Conservation (phyloP, 2,113 vertebrate species). For the Laticauda laticaudata region DNA sequence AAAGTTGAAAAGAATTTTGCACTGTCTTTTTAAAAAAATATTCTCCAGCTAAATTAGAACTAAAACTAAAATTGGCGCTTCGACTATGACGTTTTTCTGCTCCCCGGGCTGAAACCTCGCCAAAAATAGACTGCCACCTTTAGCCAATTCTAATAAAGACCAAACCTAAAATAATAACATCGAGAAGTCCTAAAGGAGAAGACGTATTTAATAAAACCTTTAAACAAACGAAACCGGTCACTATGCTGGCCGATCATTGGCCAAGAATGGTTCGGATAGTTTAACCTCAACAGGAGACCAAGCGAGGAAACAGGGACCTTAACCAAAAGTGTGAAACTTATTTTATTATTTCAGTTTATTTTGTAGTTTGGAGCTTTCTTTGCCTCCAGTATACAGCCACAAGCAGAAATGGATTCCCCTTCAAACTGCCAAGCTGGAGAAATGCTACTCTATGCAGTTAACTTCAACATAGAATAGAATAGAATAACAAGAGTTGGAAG, state of each 20-base stretch:
- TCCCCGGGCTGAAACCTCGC: not conserved
- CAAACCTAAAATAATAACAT: not conserved
- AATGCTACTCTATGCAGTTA: not conserved
- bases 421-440: not conserved
- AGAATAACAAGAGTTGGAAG: too few species aligned
- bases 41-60: not conserved
- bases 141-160: not conserved
- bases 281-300: constrained; percentile 4
- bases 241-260: too few species aligned
- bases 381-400: rapidly evolving
- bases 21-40: not conserved
- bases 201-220: too few species aligned
- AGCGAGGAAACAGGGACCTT: not conserved
- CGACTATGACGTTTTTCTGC: rapidly evolving
- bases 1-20: not conserved
- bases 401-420: not conserved
- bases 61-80: not conserved
- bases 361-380: not conserved
- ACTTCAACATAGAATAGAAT: not conserved
- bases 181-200: too few species aligned
- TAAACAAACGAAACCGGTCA: too few species aligned
- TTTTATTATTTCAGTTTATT: not conserved
- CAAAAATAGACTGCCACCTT: not conserved
- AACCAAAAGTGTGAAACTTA: not conserved
- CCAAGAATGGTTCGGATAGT: not conserved